Percentiles rank a stretch among this genome's conserved stretches.
Evolutionary conservation across 2,113 vertebrate species (phyloP).

Genomic region (Charadrius vociferus): DNA sequence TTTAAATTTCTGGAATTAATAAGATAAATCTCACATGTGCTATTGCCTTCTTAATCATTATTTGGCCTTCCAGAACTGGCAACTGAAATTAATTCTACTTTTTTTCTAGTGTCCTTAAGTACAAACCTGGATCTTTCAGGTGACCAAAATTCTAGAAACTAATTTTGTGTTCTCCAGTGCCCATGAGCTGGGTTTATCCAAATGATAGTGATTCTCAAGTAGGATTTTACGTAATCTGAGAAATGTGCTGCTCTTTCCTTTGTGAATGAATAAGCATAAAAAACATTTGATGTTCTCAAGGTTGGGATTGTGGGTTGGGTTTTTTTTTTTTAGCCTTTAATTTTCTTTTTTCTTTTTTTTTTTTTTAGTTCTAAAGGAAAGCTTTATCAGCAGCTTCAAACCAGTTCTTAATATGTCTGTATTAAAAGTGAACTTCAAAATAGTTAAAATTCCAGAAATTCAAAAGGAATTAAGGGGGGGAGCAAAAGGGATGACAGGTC

Average conservation of each 20-base stretch:
- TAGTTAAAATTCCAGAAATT: background rate
- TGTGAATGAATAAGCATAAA: background rate
- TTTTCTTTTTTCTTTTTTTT: background rate
- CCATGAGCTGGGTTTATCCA: background rate
- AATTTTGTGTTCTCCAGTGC: background rate
- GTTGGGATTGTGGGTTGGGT: background rate
- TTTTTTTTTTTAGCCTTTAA: background rate
- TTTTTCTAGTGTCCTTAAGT: background rate
- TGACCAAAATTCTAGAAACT: background rate
- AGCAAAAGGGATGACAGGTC: fast-evolving
- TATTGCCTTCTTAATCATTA: background rate
- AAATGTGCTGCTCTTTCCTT: background rate
- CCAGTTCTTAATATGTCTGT: background rate
- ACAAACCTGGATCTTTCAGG: background rate
- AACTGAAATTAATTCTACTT: background rate
- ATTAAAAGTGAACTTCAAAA: background rate
- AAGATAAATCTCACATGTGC: background rate
- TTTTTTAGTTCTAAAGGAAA: background rate
- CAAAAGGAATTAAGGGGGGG: background rate
- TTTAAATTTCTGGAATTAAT: background rate
- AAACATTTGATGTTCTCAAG: background rate
- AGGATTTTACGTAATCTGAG: background rate
- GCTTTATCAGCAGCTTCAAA: background rate
- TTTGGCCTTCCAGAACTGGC: background rate
- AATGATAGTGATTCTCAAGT: background rate